Conservation (phyloP, 23 tunicate genomes). For the Trididemnum miniatum region DNA sequence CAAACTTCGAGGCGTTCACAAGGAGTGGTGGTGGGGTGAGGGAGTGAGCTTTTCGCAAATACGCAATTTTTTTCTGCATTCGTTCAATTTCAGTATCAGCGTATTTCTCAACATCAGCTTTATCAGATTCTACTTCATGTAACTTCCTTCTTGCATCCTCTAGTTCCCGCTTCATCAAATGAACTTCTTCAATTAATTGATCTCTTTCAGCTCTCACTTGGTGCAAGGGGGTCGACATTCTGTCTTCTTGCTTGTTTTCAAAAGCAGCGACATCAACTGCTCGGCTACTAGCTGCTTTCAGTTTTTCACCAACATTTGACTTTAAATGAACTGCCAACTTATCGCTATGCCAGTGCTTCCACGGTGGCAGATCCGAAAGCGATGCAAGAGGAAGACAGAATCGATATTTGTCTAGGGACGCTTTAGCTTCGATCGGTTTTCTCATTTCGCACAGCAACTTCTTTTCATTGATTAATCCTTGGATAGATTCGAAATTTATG, state of each 20-base stretch:
- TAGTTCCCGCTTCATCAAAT: conserved; percentile 42
- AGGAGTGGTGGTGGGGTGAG: conserved; percentile 21
- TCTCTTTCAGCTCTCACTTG: conserved; percentile 37
- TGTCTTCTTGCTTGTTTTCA: neutral
- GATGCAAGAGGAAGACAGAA: conserved; percentile 16
- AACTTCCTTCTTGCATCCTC: conserved; percentile 27
- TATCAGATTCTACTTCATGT: conserved; percentile 24
- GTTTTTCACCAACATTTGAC: neutral
- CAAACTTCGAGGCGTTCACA: neutral
- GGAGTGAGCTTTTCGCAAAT: neutral
- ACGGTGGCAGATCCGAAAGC: conserved; percentile 55
- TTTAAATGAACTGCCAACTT: conserved; percentile 46
- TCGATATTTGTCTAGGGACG: neutral
- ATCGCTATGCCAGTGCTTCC: conserved; percentile 82
- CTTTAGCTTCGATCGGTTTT: neutral
- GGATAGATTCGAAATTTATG: neutral
- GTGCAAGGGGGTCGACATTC: neutral
- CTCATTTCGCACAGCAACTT: neutral
- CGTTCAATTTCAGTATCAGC: conserved; percentile 73
- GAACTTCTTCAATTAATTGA: conserved; percentile 32
- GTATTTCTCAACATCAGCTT: conserved; percentile 48
- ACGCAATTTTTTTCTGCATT: conserved; percentile 29
- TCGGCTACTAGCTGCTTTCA: neutral
- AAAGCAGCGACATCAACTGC: neutral
- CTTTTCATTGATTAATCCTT: conserved; percentile 13